Base-by-base conservation (phyloP, 2,888 invertebrate genomes). In the Laspeyria flexula region DNA sequence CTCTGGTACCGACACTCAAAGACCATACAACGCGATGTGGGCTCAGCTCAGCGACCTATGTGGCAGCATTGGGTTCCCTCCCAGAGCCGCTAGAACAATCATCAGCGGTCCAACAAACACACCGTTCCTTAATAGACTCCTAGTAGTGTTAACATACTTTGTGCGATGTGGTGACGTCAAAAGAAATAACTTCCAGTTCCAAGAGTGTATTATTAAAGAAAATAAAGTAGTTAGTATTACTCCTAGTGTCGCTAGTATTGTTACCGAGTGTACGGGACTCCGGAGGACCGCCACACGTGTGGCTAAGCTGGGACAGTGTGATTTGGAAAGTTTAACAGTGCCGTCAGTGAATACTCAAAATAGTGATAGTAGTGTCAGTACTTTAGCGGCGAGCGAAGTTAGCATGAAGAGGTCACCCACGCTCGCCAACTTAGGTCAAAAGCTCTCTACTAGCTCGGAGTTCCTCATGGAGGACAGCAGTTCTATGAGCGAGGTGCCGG, bases 1-100 rank as follows among this genome's bases (percentile, higher is more conserved):
- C 11, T 25, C 35, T 9, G 1, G 46, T 0, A 11, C 40, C 0
- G 68, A 73, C 2, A 33, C 67, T 0, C 60, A 55, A 11, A 75
- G 77, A 1, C 96, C 97, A 0, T 97, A 97, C 84, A 98, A 98
- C 87, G 97, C 97, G 0, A 85, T 98, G 0, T 97, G 98, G 98
- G 97, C 97, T 0, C 98, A 98, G 75, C 93, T 98, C 57, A 95
- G 95, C 25, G 97, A 98, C 79, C 89, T 98, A 18, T 96, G 96
- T 78, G 98, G 97, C n/a, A 96, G 96, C 43, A 94, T 97, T 34
- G 97, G 97, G 1, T 94, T 94, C 81, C 97, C 97, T 0, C 93
- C 95, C 0, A 95, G 95, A 79, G 91, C 96, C 29, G 95, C 97
- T 0, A 95, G 96, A 57, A 98, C 98, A 3, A 94, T 98, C 43